phyloP scores from a whole-genome alignment of 2,888 invertebrate species.

The Nomada goodeniana region DNA sequence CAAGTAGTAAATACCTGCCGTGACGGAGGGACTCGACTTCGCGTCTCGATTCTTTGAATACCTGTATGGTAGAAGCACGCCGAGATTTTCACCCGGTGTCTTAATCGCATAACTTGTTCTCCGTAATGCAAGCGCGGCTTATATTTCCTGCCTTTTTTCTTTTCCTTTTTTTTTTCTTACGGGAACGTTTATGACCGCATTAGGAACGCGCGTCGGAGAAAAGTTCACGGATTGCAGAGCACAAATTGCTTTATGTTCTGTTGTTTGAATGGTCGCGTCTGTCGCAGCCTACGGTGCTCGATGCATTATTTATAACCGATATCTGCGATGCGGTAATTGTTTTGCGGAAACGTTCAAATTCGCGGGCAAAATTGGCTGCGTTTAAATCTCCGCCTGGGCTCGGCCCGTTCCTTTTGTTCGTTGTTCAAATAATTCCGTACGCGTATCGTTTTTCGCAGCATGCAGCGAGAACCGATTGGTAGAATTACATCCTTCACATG shows the following conservation, averaged over 20 bases:
- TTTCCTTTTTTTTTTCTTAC: not conserved
- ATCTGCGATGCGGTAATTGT: constrained; percentile 9
- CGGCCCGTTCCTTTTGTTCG: not conserved
- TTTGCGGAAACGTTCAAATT: constrained; percentile 32
- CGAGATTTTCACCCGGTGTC: constrained; percentile 59
- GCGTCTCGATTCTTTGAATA: constrained; percentile 63
- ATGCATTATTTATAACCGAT: constrained; percentile 16
- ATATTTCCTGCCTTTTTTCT: constrained; percentile 50
- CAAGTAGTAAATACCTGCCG: constrained; percentile 61
- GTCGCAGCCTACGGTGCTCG: not conserved
- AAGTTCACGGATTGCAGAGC: constrained; percentile 57
- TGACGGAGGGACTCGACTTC: constrained; percentile 49
- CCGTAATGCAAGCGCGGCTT: constrained; percentile 59
- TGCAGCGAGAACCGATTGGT: too few species aligned
- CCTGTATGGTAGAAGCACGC: constrained; percentile 59
- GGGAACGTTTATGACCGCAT: constrained; percentile 53
- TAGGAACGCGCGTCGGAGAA: constrained; percentile 34
- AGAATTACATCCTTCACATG: too few species aligned
- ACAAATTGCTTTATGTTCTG: constrained; percentile 40
- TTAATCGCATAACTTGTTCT: constrained; percentile 61
- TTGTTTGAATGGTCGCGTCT: constrained; percentile 10
- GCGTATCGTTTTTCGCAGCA: not conserved
- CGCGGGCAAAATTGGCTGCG: constrained; percentile 29
- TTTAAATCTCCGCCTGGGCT: constrained; percentile 18
- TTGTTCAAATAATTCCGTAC: constrained; percentile 6